phyloP scores from a whole-genome alignment of 2,797 vertebrate species.

The Poeciliopsis presidionis region DNA sequence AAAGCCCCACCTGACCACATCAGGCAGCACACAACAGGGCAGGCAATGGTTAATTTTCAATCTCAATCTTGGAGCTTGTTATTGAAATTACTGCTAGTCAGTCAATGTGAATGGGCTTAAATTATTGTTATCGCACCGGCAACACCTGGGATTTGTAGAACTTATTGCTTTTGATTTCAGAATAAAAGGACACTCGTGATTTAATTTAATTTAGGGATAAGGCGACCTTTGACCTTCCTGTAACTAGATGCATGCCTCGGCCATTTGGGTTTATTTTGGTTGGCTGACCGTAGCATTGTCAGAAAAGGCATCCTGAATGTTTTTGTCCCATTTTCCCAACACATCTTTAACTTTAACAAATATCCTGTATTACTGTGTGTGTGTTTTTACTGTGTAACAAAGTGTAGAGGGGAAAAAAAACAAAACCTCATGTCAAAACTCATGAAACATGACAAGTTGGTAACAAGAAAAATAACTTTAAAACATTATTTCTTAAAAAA shows the following conservation, averaged over 20 bases:
- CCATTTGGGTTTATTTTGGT: background rate
- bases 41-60: constrained; percentile 39
- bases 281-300: background rate
- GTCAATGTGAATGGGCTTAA: constrained; percentile 31
- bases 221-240: background rate
- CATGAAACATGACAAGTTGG: background rate
- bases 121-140: constrained; percentile 1
- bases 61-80: constrained; percentile 36
- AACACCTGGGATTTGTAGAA: background rate
- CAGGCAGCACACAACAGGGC: constrained; percentile 25
- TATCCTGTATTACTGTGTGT: background rate
- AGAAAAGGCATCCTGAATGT: background rate
- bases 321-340: background rate
- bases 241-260: background rate
- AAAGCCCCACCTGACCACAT: constrained; percentile 60
- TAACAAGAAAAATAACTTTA: background rate
- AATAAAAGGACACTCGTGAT: background rate
- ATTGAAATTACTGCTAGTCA: constrained; percentile 43
- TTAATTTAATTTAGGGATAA: background rate
- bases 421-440: background rate
- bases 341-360: background rate
- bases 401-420: background rate
- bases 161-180: constrained; percentile 2
- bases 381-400: background rate
- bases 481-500: background rate